A percentile compares a stretch with the other conserved stretches of the same genome.
phyloP scores from a whole-genome alignment of 2,113 vertebrate genomes.

The Toxostoma redivivum region DNA sequence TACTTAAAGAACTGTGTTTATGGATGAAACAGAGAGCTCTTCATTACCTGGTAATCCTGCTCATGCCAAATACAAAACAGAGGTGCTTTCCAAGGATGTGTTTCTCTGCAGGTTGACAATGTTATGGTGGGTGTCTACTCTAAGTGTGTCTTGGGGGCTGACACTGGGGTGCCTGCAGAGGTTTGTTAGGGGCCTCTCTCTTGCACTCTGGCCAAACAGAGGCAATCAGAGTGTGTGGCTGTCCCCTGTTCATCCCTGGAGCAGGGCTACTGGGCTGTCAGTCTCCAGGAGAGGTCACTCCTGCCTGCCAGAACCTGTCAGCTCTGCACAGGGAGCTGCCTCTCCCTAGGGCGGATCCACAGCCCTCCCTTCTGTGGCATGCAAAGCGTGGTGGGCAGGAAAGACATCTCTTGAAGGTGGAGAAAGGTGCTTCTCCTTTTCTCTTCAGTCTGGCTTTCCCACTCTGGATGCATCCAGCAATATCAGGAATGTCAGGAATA shows the following conservation, averaged over 20 bases:
- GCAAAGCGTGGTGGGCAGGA: background rate
- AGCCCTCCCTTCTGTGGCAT: fast-evolving
- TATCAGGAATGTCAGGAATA: background rate
- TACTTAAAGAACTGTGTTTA: background rate
- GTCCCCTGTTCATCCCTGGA: background rate
- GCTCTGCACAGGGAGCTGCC: background rate
- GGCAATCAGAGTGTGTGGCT: background rate
- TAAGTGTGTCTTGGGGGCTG: background rate
- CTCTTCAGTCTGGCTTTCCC: background rate
- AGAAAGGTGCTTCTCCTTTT: background rate
- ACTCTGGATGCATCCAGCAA: background rate
- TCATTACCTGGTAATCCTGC: background rate
- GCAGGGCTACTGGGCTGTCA: background rate
- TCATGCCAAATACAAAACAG: background rate
- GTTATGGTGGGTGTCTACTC: background rate
- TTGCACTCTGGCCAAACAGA: background rate
- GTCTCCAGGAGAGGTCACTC: constrained; percentile 59
- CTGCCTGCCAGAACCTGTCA: background rate
- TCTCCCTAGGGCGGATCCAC: fast-evolving
- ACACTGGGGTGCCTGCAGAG: background rate
- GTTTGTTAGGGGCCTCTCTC: background rate
- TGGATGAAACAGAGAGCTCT: background rate
- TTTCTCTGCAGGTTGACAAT: background rate
- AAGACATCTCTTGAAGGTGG: background rate
- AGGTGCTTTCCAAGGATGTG: background rate